Evolutionary conservation across 1,140 invertebrate species (phyloP), one percentile per base, ranked within the genome.

Genomic region (Drosophila auraria): DNA sequence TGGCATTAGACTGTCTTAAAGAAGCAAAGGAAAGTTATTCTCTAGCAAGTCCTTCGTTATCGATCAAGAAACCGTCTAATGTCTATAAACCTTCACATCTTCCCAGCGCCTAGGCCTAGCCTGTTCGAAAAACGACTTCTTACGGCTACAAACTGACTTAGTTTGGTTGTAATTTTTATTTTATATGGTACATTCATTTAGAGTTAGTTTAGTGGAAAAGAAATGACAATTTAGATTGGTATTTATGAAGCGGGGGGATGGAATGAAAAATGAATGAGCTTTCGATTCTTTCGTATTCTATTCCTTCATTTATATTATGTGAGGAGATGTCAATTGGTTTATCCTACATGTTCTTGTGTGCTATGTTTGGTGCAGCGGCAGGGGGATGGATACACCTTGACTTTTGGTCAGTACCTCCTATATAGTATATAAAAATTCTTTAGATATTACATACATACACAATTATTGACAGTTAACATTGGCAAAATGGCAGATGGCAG

Each of bases 391-490:
- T 38, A 64, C 44, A 53, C 47, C 50, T 45, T 33, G 14, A 64
- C 60, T 49, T 51, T 77, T 77, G 74, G 74, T 77, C 74, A 66
- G 60, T 65, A 64, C 42, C 53, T 51, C 33, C 33, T 36, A 11
- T 36, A 36, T 36, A 36, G 33, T 49, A 59, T 23, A 33, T 50
- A 51, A 61, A 73, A 40, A 66, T 56, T 38, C n/a, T 45, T 78
- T 62, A 56, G 30, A 78, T 78, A 63, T 78, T 78, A 78, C 75
- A 78, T 71, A 78, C 77, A 77, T 65, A 64, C 54, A 70, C 63
- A 75, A 69, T 79, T 80, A 87, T 82, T 87, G 83, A 87, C 83
- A 71, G 47, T 79, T 83, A 89, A 78, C 62, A 56, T 81, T 89
- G 83, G 83, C 83, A 87, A 87, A 86, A 77, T 70, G 80, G 73